A percentile compares a stretch with the other conserved stretches of the same genome.
phyloP scores from a whole-genome alignment of 2,888 invertebrate genomes.

The Furcula furcula region DNA sequence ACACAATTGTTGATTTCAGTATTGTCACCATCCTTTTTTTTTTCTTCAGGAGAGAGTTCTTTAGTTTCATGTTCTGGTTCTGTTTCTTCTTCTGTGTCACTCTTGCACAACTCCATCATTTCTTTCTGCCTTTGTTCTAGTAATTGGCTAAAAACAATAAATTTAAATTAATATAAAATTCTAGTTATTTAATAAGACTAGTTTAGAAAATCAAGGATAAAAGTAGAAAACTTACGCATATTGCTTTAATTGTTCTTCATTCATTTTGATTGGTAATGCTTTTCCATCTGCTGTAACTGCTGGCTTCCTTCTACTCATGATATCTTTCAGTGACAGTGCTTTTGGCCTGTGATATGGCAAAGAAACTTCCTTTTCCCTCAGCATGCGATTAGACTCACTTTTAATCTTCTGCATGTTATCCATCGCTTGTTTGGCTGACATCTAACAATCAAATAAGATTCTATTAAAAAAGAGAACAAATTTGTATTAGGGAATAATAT shows the following conservation, averaged over 20 bases:
- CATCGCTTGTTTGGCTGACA: constrained; percentile 85
- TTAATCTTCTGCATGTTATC: constrained; percentile 88
- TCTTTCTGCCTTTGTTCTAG: constrained; percentile 88
- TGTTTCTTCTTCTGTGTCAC: constrained; percentile 65
- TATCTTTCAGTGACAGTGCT: constrained; percentile 89
- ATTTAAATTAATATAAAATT: neutral
- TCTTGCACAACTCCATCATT: constrained; percentile 88
- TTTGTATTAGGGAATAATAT: no score
- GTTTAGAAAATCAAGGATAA: neutral
- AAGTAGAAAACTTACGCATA: constrained; percentile 82
- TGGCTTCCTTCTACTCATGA: constrained; percentile 79
- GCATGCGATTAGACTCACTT: constrained; percentile 91
- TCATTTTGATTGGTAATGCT: constrained; percentile 83
- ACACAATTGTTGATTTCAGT: neutral
- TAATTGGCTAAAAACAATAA: constrained; percentile 74
- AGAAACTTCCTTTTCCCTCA: constrained; percentile 88
- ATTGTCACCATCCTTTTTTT: neutral
- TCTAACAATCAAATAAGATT: no score
- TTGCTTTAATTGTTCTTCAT: constrained; percentile 82
- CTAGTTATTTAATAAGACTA: neutral
- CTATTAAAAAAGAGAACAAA: no score
- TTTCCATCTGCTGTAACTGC: constrained; percentile 64
- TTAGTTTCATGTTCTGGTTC: constrained; percentile 15
- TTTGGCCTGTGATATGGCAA: constrained; percentile 94
- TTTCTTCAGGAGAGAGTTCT: constrained; percentile 3